Evolutionary conservation across 2,888 invertebrate species (phyloP), one percentile per base, ranked within the genome.

Genomic region (Alentia gelatinosa): DNA sequence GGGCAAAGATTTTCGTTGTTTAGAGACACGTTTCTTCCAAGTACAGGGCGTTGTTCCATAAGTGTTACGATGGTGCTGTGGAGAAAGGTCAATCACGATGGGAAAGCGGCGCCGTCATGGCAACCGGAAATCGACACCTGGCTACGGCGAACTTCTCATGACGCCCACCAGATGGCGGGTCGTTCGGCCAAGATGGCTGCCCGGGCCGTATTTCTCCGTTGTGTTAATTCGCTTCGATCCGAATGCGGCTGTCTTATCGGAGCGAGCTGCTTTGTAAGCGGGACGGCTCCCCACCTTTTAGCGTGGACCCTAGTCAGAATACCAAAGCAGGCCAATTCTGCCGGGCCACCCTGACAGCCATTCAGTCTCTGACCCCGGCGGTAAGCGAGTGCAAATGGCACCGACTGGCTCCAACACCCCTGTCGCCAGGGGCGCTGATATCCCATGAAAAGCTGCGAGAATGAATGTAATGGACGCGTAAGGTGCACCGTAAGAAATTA

Each of bases 201-300:
- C 5, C 1, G 12, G 68, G 68, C 68, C 30, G 26, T 4, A 68
- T 30, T 56, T 9, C 37, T 35, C 39, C 1, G 37, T 75, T 79
- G 39, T 79, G 79, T 39, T 79, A 79, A 79, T 37, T 79, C 37
- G 79, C 79, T 37, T 35, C 19, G 79, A 37, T 79, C 79, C n/a
- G 37, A 79, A 39, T 39, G 79, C 4, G 35, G 37, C 79, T 39
- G 79, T 23, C 79, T 37, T 79, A 79, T 79, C 79, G 9, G 19
- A 15, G 23, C 19, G 30, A 15, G 30, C 7, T 35, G 35, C 37
- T 79, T 79, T 37, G 79, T 79, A 79, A 1, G 79, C 79, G 7
- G 79, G 79, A 15, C 79, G 39, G 35, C 37, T 15, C 79, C n/a
- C 4, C 79, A 1, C 79, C 79, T 35, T 7, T 79, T 79, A 79